Evolutionary conservation across 2,797 vertebrate genomes (phyloP).

Genomic region (Capromys pilorides): DNA sequence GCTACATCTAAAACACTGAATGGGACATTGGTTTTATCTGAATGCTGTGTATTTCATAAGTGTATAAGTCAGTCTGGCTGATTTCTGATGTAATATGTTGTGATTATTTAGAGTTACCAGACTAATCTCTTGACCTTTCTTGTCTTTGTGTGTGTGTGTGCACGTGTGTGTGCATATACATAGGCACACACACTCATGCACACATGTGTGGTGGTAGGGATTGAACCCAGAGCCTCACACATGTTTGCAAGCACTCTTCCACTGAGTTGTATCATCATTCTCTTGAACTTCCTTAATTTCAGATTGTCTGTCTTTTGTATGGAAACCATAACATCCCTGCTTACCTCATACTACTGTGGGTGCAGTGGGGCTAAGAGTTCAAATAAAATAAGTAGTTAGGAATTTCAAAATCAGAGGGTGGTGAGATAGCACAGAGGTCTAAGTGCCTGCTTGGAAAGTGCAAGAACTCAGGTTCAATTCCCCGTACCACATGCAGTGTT

Average conservation of each 20-base stretch:
- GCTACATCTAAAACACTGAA: no score
- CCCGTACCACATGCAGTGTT: no score
- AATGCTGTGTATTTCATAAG: no score
- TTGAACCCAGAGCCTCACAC: neutral
- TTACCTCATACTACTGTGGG: neutral
- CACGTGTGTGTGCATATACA: neutral
- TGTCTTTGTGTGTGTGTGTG: neutral
- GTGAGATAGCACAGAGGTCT: no score
- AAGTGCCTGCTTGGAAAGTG: no score
- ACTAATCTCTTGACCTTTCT: neutral
- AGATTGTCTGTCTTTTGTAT: neutral
- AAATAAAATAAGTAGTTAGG: neutral
- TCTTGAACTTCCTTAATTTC: neutral
- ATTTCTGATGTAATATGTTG: neutral
- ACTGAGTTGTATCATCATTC: neutral
- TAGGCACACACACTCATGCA: neutral
- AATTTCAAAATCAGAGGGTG: conserved; percentile 5
- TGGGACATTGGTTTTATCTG: no score
- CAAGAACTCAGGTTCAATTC: no score
- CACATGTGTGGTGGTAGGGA: neutral
- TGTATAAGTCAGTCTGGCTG: no score
- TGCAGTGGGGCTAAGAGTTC: neutral
- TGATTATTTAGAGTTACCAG: neutral
- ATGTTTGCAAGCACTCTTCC: neutral
- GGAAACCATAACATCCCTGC: neutral